Evolutionary conservation across 2,113 vertebrate species (phyloP).

Genomic region (Chionis minor): DNA sequence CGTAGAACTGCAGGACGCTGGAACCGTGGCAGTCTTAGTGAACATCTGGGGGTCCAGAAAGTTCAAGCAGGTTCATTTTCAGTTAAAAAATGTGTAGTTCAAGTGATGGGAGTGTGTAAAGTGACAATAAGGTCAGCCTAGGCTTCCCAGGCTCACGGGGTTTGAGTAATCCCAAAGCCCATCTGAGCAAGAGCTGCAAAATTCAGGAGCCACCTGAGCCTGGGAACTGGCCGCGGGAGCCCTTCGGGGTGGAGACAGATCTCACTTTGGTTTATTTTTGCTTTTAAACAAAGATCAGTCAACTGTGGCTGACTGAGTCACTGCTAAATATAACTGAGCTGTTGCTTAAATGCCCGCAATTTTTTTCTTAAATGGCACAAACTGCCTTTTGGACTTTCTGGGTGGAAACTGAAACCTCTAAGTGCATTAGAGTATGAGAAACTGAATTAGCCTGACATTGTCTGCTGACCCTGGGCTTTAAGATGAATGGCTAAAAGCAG

Average conservation of each 20-base stretch:
- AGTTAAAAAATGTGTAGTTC: not conserved
- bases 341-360: not conserved
- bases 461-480: not conserved
- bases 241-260: not conserved
- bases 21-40: not conserved
- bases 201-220: not conserved
- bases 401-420: not conserved
- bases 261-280: not conserved
- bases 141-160: not conserved
- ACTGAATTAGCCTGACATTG: not conserved
- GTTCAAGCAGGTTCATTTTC: not conserved
- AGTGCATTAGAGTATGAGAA: not conserved
- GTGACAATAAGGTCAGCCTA: not conserved
- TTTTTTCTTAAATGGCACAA: not conserved
- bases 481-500: not conserved
- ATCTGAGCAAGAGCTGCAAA: not conserved
- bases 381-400: not conserved
- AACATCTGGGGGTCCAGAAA: not conserved
- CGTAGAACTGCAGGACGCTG: not conserved
- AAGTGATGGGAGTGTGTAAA: not conserved
- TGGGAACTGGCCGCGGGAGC: not conserved
- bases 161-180: not conserved
- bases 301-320: not conserved
- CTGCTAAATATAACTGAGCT: not conserved
- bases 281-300: not conserved